A percentile compares a stretch with the other conserved stretches of the same genome.
phyloP scores from a whole-genome alignment of 2,113 vertebrate species.

The Xyrauchen texanus region DNA sequence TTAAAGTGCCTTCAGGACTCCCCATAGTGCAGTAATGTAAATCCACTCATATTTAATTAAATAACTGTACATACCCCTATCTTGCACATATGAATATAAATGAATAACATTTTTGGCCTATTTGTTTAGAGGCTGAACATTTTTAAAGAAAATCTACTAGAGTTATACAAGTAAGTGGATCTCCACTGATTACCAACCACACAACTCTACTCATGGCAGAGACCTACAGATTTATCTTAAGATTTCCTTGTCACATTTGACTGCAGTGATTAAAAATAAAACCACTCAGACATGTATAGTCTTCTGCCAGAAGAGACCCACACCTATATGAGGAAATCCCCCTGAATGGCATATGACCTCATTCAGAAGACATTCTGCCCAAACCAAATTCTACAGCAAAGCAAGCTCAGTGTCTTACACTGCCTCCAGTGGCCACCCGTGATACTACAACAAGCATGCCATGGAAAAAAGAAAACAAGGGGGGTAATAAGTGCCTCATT shows the following conservation, averaged over 20 bases:
- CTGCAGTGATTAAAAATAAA: constrained; percentile 27
- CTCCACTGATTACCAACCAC: not conserved
- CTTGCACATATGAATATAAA: too few species aligned
- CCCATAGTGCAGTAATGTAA: too few species aligned
- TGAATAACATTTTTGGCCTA: too few species aligned
- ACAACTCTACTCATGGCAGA: not conserved
- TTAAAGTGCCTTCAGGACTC: too few species aligned
- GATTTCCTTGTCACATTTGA: constrained; percentile 14
- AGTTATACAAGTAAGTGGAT: not conserved
- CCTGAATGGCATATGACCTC: constrained; percentile 69
- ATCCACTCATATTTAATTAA: too few species aligned
- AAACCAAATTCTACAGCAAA: constrained; percentile 51
- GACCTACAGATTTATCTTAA: not conserved
- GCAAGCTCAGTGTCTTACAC: constrained; percentile 35
- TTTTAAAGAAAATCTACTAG: too few species aligned
- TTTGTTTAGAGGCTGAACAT: too few species aligned
- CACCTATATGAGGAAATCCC: constrained; percentile 71
- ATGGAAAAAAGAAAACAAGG: not conserved
- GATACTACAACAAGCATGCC: constrained; percentile 33
- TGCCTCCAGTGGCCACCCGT: constrained; percentile 47
- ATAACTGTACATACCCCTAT: too few species aligned
- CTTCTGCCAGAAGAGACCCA: constrained; percentile 53
- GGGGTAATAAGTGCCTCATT: not conserved
- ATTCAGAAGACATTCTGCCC: constrained; percentile 63
- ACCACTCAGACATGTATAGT: constrained; percentile 12